Percentiles rank a stretch among this genome's conserved stretches.
phyloP scores from a whole-genome alignment of 2,113 vertebrate species.

The Arenaria interpres region DNA sequence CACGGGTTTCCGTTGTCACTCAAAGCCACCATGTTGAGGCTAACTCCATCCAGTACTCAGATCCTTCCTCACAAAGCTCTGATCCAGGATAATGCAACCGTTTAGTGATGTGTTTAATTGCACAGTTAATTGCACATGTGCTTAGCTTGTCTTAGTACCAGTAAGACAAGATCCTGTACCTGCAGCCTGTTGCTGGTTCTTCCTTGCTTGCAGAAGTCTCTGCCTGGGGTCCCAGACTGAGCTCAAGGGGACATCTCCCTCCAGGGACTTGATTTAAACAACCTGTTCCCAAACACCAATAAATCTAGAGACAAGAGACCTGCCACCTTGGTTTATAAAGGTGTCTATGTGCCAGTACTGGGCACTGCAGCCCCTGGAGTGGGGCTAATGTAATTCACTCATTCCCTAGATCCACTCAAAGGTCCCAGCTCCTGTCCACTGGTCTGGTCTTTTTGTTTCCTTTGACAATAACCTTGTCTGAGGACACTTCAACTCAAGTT shows the following conservation, averaged over 20 bases:
- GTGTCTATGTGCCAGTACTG: not conserved
- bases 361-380: not conserved
- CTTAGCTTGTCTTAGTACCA: not conserved
- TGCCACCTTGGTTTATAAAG: rapidly evolving
- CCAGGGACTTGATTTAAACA: not conserved
- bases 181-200: not conserved
- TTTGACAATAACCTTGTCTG: not conserved
- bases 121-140: not conserved
- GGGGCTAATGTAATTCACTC: not conserved
- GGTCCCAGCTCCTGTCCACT: not conserved
- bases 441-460: not conserved
- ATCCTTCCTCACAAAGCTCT: not conserved
- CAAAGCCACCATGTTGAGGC: not conserved
- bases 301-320: not conserved
- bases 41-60: not conserved
- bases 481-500: too few relatives aligned
- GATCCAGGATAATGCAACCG: not conserved
- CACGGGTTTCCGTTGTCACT: not conserved
- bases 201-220: not conserved
- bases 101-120: not conserved
- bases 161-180: not conserved
- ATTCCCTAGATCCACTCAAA: not conserved
- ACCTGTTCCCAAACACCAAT: not conserved
- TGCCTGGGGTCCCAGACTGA: not conserved
- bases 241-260: not conserved